Evolutionary conservation across 2,797 vertebrate genomes (phyloP).

Genomic region (Prunella strophiata): DNA sequence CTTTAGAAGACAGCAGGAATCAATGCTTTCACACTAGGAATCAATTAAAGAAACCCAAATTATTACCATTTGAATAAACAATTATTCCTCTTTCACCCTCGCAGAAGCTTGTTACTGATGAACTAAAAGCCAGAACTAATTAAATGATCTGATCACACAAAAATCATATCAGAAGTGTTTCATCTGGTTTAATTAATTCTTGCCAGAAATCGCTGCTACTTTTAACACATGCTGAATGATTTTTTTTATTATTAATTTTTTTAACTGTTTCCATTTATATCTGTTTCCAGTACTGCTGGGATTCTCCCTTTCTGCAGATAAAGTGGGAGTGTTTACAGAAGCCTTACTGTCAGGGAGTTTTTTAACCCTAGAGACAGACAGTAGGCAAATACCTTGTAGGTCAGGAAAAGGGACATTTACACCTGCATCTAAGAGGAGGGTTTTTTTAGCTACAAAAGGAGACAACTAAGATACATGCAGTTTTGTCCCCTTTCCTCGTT

Average conservation of each 20-base stretch:
- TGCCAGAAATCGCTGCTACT: slow-evolving; percentile 60
- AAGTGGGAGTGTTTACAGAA: slow-evolving; percentile 49
- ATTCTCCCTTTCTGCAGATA: slow-evolving; percentile 38
- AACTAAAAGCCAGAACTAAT: slow-evolving; percentile 73
- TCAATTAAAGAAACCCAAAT: slow-evolving; percentile 77
- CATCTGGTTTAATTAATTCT: slow-evolving; percentile 75
- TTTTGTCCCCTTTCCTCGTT: not conserved
- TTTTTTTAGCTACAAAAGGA: not conserved
- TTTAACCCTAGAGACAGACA: slow-evolving; percentile 28
- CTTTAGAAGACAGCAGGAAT: slow-evolving; percentile 71
- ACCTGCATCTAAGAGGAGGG: not conserved
- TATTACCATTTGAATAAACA: slow-evolving; percentile 78
- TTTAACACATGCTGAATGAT: slow-evolving; percentile 55
- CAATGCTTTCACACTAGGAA: slow-evolving; percentile 65
- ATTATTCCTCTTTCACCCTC: slow-evolving; percentile 66
- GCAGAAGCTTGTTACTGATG: slow-evolving; percentile 66
- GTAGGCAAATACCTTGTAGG: not conserved
- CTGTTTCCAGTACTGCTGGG: slow-evolving; percentile 36
- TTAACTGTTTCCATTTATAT: slow-evolving; percentile 45
- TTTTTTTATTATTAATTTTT: slow-evolving; percentile 11
- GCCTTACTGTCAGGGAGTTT: slow-evolving; percentile 2
- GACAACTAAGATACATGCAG: not conserved
- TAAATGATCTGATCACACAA: slow-evolving; percentile 71
- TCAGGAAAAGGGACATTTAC: slow-evolving; percentile 5
- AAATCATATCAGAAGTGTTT: slow-evolving; percentile 76